phyloP scores from a whole-genome alignment of 2,797 vertebrate genomes.

The Enteromius anoplus region DNA sequence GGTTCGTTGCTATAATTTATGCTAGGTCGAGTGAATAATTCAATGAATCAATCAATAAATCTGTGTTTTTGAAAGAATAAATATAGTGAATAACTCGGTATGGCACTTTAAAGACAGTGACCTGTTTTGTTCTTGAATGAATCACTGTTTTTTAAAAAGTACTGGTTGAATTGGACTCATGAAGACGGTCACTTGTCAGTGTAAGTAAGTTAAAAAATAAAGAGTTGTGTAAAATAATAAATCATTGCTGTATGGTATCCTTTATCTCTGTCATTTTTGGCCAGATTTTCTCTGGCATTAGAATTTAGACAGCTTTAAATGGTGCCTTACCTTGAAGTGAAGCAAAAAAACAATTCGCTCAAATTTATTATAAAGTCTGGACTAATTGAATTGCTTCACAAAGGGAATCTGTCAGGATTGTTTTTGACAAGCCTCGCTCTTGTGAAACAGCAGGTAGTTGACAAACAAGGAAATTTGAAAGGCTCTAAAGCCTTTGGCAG shows the following conservation, averaged over 20 bases:
- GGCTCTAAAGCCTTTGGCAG: constrained; percentile 79
- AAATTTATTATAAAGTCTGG: constrained; percentile 64
- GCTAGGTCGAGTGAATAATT: background rate
- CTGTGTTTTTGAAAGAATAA: background rate
- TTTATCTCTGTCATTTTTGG: constrained; percentile 60
- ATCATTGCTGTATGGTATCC: constrained; percentile 70
- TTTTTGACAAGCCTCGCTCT: constrained; percentile 80
- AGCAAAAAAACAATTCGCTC: constrained; percentile 73
- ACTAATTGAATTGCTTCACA: constrained; percentile 81
- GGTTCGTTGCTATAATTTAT: background rate
- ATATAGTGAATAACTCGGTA: background rate
- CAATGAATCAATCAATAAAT: background rate
- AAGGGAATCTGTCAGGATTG: constrained; percentile 73
- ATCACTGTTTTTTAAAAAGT: background rate
- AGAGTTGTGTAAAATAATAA: constrained; percentile 69
- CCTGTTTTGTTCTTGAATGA: background rate
- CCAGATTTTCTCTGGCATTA: constrained; percentile 49
- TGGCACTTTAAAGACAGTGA: background rate
- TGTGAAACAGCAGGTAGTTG: constrained; percentile 84
- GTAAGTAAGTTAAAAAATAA: constrained; percentile 55
- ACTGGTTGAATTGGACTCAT: background rate
- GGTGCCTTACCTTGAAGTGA: constrained; percentile 62
- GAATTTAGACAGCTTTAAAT: constrained; percentile 65
- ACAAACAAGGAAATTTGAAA: constrained; percentile 80
- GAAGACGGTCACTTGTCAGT: background rate